Conservation (phyloP, 2,888 invertebrate genomes). For the Ichneumoninae sp. region DNA sequence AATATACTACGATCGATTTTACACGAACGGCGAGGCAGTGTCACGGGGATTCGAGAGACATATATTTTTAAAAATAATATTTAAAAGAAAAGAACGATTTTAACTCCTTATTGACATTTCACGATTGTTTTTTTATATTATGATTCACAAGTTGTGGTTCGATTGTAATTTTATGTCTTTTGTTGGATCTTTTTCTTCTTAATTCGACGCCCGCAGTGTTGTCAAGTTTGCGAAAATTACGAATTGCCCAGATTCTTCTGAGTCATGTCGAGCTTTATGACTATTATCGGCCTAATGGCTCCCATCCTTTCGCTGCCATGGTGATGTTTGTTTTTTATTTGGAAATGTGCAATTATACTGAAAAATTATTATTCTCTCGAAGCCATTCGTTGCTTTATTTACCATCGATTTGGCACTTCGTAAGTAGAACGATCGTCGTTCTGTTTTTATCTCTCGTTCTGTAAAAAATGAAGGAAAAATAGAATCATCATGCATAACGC, state of each 20-base stretch:
- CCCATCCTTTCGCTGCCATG: conserved; percentile 14
- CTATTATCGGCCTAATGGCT: conserved; percentile 24
- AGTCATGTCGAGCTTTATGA: conserved; percentile 16
- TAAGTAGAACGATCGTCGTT: conserved; percentile 23
- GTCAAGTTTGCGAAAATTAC: not conserved
- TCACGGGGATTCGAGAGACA: conserved; percentile 1
- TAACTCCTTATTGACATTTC: conserved; percentile 20
- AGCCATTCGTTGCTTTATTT: conserved; percentile 12
- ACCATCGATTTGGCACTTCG: conserved; percentile 51
- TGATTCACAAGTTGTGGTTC: not conserved
- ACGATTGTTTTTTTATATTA: not conserved
- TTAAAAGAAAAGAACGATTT: conserved; percentile 7
- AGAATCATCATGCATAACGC: conserved; percentile 28
- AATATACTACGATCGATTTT: conserved; percentile 53
- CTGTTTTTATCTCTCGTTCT: conserved; percentile 43
- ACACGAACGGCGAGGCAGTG: conserved; percentile 24
- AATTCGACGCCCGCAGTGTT: not conserved
- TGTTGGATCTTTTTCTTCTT: not conserved
- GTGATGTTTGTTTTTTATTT: not conserved
- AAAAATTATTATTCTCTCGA: conserved; percentile 18
- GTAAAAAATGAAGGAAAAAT: conserved; percentile 27
- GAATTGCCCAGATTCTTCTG: conserved; percentile 6
- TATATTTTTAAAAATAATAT: not conserved
- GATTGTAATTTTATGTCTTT: conserved; percentile 8
- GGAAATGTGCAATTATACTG: conserved; percentile 53